Conservation (phyloP, 2,797 vertebrate species). For the Eulemur coronatus region DNA sequence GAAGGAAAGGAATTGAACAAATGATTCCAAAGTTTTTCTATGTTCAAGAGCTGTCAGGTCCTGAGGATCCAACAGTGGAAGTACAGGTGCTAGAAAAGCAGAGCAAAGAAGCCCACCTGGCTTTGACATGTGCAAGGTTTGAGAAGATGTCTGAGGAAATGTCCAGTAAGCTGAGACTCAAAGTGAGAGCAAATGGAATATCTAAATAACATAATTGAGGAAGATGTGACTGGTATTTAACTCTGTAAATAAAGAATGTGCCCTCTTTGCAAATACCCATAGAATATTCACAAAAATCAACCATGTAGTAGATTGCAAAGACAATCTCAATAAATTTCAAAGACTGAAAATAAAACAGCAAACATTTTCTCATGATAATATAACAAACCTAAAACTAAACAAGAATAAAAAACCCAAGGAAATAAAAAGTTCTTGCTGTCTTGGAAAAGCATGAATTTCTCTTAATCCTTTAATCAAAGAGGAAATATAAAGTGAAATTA, state of each 20-base stretch:
- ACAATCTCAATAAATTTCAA: background rate
- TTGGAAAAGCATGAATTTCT: background rate
- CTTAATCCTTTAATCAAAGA: background rate
- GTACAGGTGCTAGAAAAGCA: background rate
- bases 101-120: background rate
- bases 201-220: background rate
- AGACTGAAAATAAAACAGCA: background rate
- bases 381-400: constrained; percentile 19
- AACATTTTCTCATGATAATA: constrained; percentile 35
- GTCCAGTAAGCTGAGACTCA: background rate
- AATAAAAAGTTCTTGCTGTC: constrained; percentile 10
- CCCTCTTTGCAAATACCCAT: background rate
- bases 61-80: background rate
- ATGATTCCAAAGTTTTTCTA: background rate
- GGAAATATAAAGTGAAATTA: constrained; percentile 15
- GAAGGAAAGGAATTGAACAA: constrained; percentile 31
- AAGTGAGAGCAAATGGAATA: background rate
- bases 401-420: background rate
- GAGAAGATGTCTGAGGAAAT: constrained; percentile 27
- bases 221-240: background rate
- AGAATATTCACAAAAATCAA: constrained; percentile 29
- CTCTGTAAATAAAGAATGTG: background rate
- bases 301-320: background rate
- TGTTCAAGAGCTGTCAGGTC: background rate
- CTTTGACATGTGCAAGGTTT: background rate